Evolutionary conservation across 2,797 vertebrate genomes (phyloP).

Genomic region (Morus bassanus): DNA sequence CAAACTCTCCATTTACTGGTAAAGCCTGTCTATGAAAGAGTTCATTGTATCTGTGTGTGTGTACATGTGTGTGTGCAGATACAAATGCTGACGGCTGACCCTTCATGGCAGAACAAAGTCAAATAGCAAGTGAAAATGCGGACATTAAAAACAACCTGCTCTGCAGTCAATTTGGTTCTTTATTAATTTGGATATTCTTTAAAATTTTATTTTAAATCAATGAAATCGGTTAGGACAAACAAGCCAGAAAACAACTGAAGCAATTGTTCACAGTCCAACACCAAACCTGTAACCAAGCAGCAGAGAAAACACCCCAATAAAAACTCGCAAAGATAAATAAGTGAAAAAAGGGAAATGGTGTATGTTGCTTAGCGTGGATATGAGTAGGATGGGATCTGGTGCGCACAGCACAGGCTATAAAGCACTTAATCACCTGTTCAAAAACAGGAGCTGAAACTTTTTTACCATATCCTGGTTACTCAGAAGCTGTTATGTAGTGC

Average conservation of each 20-base stretch:
- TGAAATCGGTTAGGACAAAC: background rate
- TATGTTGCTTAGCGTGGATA: background rate
- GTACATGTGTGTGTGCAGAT: background rate
- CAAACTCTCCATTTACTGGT: background rate
- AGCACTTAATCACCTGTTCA: background rate
- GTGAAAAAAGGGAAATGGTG: background rate
- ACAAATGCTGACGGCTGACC: background rate
- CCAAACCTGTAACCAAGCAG: slow-evolving; percentile 16
- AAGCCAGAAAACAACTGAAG: background rate
- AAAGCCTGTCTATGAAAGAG: background rate
- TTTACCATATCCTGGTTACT: background rate
- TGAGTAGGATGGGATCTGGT: background rate
- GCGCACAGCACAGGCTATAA: background rate
- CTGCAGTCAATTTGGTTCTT: background rate
- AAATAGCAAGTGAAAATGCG: background rate
- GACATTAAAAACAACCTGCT: background rate
- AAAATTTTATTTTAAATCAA: background rate
- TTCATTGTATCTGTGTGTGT: background rate
- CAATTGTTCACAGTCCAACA: background rate
- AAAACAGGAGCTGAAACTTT: background rate
- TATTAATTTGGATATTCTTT: background rate
- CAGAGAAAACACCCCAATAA: slow-evolving; percentile 10
- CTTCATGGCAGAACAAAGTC: background rate
- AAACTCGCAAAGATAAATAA: background rate
- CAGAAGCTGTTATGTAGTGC: background rate